Evolutionary conservation across 2,888 invertebrate species (phyloP).

Genomic region (Acheta domesticus): DNA sequence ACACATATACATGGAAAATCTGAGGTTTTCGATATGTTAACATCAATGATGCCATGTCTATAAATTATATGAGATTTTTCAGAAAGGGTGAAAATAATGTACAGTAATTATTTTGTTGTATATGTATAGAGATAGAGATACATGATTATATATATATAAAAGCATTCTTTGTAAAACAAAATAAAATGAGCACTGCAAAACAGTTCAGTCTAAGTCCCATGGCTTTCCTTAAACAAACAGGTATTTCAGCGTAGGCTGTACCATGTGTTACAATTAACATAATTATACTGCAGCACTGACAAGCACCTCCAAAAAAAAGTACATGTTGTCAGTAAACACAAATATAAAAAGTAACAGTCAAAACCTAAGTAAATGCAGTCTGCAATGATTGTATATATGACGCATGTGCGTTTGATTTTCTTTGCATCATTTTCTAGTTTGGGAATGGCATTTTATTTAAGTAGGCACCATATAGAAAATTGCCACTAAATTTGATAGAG

Average conservation of each 20-base stretch:
- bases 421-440: not conserved
- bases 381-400: not conserved
- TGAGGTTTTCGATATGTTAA: slow-evolving; percentile 3
- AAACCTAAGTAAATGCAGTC: not conserved
- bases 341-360: not conserved
- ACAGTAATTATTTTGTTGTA: not conserved
- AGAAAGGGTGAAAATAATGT: not conserved
- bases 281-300: not conserved
- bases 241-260: not conserved
- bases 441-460: not conserved
- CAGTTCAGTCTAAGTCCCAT: slow-evolving; percentile 11
- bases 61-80: slow-evolving; percentile 2
- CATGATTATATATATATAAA: slow-evolving; percentile 9
- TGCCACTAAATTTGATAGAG: not conserved
- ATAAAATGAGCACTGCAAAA: slow-evolving; percentile 1
- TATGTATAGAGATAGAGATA: slow-evolving; percentile 18
- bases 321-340: not conserved
- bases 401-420: slow-evolving; percentile 2
- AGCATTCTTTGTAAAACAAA: not conserved
- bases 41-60: slow-evolving; percentile 6
- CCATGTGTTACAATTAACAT: not conserved
- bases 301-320: not conserved
- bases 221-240: not conserved
- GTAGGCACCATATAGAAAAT: not conserved
- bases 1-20: not conserved